phyloP scores from a whole-genome alignment of 2,113 vertebrate species.

The Melanerpes formicivorus region DNA sequence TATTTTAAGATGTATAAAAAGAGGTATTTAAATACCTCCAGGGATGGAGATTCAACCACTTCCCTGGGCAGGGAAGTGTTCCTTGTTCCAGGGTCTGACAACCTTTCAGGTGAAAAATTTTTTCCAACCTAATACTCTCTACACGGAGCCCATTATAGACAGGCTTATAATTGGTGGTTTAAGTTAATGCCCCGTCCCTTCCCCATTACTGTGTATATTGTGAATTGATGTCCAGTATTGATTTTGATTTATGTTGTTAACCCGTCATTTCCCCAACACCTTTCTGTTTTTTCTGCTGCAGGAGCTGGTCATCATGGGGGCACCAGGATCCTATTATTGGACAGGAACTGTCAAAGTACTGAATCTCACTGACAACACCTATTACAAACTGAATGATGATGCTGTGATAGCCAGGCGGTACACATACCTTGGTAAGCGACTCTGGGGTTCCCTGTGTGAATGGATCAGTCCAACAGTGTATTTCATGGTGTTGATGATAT shows the following conservation, averaged over 20 bases:
- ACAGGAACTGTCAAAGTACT: constrained; percentile 95
- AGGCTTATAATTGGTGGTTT: not conserved
- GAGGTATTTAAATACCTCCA: too few relatives aligned
- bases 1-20: too few relatives aligned
- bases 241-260: not conserved
- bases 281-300: constrained; percentile 55
- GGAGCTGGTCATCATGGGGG: constrained; percentile 97
- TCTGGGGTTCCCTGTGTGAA: not conserved
- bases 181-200: not conserved
- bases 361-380: constrained; percentile 91
- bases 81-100: too few relatives aligned
- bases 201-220: not conserved
- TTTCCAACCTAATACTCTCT: not conserved
- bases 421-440: constrained; percentile 91
- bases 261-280: not conserved
- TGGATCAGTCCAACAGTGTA: not conserved
- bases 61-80: too few relatives aligned
- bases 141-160: not conserved
- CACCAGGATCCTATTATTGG: constrained; percentile 97
- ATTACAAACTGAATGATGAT: constrained; percentile 88
- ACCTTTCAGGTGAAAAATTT: too few relatives aligned
- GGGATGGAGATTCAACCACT: too few relatives aligned
- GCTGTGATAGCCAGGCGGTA: constrained; percentile 86
- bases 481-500: not conserved
- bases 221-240: not conserved